These are phyloP conservation scores for Serinus canaria DNA, from an alignment of 2,113 vertebrate species.

Conservation along the genomic window DNA sequence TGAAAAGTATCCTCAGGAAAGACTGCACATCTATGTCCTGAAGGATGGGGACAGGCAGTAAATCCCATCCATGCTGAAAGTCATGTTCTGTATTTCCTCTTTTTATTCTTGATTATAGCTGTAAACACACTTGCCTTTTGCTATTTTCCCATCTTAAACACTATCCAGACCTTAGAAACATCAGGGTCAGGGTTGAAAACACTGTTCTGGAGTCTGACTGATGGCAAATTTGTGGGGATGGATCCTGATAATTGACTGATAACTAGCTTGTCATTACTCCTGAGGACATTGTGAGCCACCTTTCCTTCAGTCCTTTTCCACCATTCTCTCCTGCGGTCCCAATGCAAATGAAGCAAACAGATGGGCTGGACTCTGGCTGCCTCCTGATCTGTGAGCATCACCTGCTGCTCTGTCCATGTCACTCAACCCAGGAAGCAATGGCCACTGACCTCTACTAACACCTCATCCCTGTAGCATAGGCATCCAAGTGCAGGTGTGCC, in stretches of 20 bases:
- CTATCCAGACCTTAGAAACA: background rate
- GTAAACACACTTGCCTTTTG: background rate
- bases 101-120: background rate
- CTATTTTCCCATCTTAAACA: background rate
- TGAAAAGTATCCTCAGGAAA: background rate
- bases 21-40: background rate
- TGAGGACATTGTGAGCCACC: fast-evolving
- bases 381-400: background rate
- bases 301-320: background rate
- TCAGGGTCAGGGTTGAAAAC: background rate
- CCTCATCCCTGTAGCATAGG: background rate
- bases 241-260: background rate
- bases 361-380: background rate
- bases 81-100: background rate
- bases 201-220: background rate
- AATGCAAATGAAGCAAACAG: background rate
- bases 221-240: background rate
- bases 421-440: background rate
- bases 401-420: background rate
- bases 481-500: background rate
- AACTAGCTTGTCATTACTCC: background rate
- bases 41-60: background rate
- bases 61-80: background rate
- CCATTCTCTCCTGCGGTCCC: background rate
- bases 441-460: background rate